Evolutionary conservation across 2,113 vertebrate genomes (phyloP), one percentile per base, ranked within the genome.

Genomic region (Sinocyclocheilus anophthalmus): DNA sequence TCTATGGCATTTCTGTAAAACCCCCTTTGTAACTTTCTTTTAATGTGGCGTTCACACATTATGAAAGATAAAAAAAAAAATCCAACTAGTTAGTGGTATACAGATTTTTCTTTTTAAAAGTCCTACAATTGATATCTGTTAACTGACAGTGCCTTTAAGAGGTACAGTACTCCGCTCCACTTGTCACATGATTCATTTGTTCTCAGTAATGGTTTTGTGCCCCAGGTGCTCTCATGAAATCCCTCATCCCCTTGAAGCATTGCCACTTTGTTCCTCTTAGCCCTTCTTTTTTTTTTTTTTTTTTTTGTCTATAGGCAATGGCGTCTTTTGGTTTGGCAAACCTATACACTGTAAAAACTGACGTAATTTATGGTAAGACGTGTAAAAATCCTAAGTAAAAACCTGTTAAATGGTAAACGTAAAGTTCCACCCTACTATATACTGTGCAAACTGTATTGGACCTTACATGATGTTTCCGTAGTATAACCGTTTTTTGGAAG

Each of bases 211-310:
- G 84, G 83, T 50, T 88, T 76, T 45, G 73, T 85, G 83, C 84
- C 69, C 77, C 69, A 50, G 86, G 82, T 42, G 83, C n/a, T 70
- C 53, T 73, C 59, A 81, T 65, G 88, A 85, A 90, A 37, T 86
- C 70, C 87, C 76, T 84, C 90, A 90, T 87, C 86, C 88, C 90
- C 87, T 83, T 91, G 84, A 67, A 92, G 57, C 79, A 86, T 92
- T 91, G 67, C 87, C 88, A 84, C 50, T 90, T 87, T 91, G 86
- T 91, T 84, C 53, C 80, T 26, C 33, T 55, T 69, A 11, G 42
- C 67, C 5, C 79, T 86, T 85, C 70, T 88, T 53, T 55, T 89
- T 84, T 70, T 88, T 18, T 55, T 89, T 85, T 85, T 73, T 88
- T 16, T 53, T 89, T 10, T 11, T 45, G 81, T 8, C n/a, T 48